These are phyloP conservation scores for Parapsyche elsis DNA, from an alignment of 1,140 invertebrate genomes.

Conservation along the genomic window DNA sequence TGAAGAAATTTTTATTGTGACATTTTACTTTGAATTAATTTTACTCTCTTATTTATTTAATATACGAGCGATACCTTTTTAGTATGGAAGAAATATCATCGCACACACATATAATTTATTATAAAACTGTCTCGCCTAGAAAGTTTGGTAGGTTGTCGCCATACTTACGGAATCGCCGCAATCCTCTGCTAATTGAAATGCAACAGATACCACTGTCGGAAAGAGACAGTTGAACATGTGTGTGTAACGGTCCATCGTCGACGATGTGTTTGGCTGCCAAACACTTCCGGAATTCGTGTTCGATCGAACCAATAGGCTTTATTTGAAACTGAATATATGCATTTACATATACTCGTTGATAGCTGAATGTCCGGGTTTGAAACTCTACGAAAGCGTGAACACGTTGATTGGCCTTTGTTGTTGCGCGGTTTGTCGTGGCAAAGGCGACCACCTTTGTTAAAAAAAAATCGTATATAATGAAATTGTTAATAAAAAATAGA, in stretches of 20 bases:
- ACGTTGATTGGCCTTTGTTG: background rate
- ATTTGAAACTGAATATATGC: background rate
- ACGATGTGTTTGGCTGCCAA: slow-evolving; percentile 11
- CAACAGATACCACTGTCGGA: slow-evolving; percentile 1
- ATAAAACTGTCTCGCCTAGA: background rate
- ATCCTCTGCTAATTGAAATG: slow-evolving; percentile 34
- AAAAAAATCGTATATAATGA: background rate
- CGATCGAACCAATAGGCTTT: background rate
- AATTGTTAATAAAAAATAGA: slow-evolving; percentile 3
- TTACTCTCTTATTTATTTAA: too few relatives aligned
- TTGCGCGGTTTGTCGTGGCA: background rate
- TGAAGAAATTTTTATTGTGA: too few relatives aligned
- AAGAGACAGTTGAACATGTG: slow-evolving; percentile 26
- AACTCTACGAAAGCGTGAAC: too few relatives aligned
- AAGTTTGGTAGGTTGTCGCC: slow-evolving; percentile 4
- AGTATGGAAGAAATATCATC: background rate
- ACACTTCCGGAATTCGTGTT: slow-evolving; percentile 28
- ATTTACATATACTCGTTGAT: too few relatives aligned
- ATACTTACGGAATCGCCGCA: slow-evolving; percentile 17
- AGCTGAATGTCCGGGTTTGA: background rate
- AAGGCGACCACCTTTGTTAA: slow-evolving; percentile 13
- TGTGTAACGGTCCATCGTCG: slow-evolving; percentile 36
- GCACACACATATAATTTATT: background rate
- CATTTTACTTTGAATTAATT: too few relatives aligned
- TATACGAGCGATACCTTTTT: background rate